phyloP scores from a whole-genome alignment of 2,113 vertebrate species.

The Gavia stellata region DNA sequence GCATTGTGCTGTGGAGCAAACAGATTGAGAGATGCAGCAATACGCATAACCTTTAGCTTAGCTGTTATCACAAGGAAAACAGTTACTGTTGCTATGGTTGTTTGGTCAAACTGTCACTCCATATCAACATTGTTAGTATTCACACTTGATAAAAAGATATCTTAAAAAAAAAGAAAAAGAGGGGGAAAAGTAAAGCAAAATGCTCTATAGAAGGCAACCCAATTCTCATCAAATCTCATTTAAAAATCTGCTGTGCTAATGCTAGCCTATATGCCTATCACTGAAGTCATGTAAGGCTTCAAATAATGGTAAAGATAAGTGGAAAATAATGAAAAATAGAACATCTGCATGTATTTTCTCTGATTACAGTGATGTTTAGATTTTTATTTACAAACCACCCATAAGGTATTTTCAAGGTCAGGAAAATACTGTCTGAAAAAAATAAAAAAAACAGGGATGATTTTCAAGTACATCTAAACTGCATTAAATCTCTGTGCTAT shows the following conservation, averaged over 20 bases:
- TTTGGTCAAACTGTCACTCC: slow-evolving; percentile 44
- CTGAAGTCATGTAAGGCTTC: neutral
- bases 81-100: slow-evolving; percentile 36
- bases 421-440: neutral
- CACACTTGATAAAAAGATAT: slow-evolving; percentile 42
- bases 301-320: neutral
- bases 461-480: slow-evolving; percentile 47
- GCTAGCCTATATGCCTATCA: neutral
- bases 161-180: neutral
- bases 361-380: slow-evolving; percentile 13
- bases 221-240: slow-evolving; percentile 23
- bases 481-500: slow-evolving; percentile 21
- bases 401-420: slow-evolving; percentile 49
- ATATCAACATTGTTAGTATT: slow-evolving; percentile 44
- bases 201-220: neutral
- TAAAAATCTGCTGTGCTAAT: slow-evolving; percentile 24
- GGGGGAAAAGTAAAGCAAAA: neutral
- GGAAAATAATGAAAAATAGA: neutral
- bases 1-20: slow-evolving; percentile 8
- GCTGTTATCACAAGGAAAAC: slow-evolving; percentile 49
- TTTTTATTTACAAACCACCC: slow-evolving; percentile 4
- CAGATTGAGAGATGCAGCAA: slow-evolving; percentile 36
- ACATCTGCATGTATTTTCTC: neutral
- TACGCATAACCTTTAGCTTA: slow-evolving; percentile 47
- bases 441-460: neutral